Evolutionary conservation across 2,888 invertebrate genomes (phyloP).

Genomic region (Macaria liturata): DNA sequence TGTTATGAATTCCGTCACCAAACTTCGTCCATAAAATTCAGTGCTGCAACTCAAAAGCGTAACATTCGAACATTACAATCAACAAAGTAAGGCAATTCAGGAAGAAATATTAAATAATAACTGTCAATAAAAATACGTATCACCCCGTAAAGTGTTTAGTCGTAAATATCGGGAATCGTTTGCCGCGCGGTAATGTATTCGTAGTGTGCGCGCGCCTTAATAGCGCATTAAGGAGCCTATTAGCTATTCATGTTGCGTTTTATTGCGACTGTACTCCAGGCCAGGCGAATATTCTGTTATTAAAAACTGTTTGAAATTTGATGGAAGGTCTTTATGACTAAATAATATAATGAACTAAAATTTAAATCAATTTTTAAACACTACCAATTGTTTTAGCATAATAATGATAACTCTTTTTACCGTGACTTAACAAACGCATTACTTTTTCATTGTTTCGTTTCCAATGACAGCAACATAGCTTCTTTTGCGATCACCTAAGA

Average conservation of each 20-base stretch:
- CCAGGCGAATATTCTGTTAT: constrained; percentile 21
- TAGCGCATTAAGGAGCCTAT: constrained; percentile 64
- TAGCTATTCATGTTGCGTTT: constrained; percentile 61
- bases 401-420: too few relatives aligned
- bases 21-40: constrained; percentile 8
- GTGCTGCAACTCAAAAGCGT: constrained; percentile 13
- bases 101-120: constrained; percentile 69
- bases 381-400: too few relatives aligned
- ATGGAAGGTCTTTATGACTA: too few relatives aligned
- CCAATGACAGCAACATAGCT: too few relatives aligned
- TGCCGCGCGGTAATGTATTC: constrained; percentile 47
- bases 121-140: constrained; percentile 64
- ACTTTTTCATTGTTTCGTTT: too few relatives aligned
- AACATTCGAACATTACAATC: constrained; percentile 36
- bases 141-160: constrained; percentile 53
- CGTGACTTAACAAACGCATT: too few relatives aligned
- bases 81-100: constrained; percentile 55
- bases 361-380: too few relatives aligned
- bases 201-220: constrained; percentile 57
- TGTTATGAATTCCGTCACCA: neutral
- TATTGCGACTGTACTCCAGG: constrained; percentile 47
- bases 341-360: too few relatives aligned
- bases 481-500: too few relatives aligned
- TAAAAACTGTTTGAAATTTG: too few relatives aligned
- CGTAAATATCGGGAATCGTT: constrained; percentile 57